Evolutionary conservation across 2,113 vertebrate species (phyloP), one percentile per base, ranked within the genome.

Genomic region (Merops nubicus): DNA sequence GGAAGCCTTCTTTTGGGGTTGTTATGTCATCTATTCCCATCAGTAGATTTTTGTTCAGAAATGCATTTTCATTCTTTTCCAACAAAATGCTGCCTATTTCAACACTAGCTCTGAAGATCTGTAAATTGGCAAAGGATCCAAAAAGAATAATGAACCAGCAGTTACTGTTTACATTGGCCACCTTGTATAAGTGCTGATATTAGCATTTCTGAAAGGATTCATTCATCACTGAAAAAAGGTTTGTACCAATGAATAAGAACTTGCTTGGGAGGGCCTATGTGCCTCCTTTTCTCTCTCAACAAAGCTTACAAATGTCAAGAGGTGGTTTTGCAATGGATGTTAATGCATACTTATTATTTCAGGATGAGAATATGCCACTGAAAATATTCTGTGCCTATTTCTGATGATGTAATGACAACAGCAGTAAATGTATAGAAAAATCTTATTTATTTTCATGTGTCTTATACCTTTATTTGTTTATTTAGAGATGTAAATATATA

Each of bases 121-220:
- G 67, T 82, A 89, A 92, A 81, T 26, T 96, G 95, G 95, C 91
- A 94, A 79, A 91, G 57, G 76, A 94, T 93, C 50, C 53, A 29
- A 82, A 90, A 91, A 73, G 89, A 83, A 87, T 80, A 86, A 88
- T 84, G 88, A 94, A 73, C 78, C 42, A 48, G 96, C 19, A 87
- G 51, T 74, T 53, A 31, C 25, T 81, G 43, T 96, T 97, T 85
- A 59, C 85, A 36, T 83, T 93, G 93, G 85, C 86, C 68, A 50
- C 69, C 79, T 54, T 68, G 60, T 60, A 2, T 91, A 76, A 83
- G 76, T 85, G 89, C 88, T 54, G 92, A 94, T 87, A 93, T 93
- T 79, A 95, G 60, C 60, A 83, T 91, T 95, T 94, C 80, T 91
- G 87, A 96, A 97, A 92, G 65, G 70, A 91, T 96, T 97, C 78